Conservation (phyloP, 2,888 invertebrate species). For the Drosophila anomalipes region DNA sequence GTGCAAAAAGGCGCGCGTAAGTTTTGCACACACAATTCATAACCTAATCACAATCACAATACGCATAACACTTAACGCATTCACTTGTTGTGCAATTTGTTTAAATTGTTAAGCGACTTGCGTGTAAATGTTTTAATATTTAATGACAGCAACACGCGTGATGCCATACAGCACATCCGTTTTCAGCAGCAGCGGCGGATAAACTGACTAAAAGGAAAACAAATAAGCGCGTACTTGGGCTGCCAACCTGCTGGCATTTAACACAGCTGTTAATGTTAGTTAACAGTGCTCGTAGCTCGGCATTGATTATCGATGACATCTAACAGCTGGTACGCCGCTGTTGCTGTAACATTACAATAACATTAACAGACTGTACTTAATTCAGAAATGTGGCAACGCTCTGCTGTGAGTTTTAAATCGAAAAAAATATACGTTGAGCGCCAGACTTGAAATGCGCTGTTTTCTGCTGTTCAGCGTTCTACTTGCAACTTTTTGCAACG, state of each 20-base stretch:
- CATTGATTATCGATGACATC: constrained; percentile 11
- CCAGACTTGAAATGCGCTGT: constrained; percentile 32
- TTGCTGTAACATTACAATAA: background rate
- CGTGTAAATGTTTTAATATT: constrained; percentile 33
- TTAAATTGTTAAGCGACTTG: constrained; percentile 23
- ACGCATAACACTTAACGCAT: constrained; percentile 7
- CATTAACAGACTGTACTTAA: background rate
- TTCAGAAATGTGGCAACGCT: constrained; percentile 24
- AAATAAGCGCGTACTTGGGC: constrained; percentile 32
- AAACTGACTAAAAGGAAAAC: constrained; percentile 57
- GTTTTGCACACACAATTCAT: constrained; percentile 5
- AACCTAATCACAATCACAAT: background rate
- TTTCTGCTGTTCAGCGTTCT: constrained; percentile 11
- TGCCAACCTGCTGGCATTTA: constrained; percentile 27
- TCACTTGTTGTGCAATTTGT: constrained; percentile 23
- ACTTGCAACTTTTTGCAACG: constrained; percentile 23
- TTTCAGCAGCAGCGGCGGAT: constrained; percentile 60
- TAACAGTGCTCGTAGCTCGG: background rate
- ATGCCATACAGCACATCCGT: constrained; percentile 11
- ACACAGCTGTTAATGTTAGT: constrained; percentile 44
- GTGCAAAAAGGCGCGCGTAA: constrained; percentile 7
- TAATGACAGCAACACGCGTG: constrained; percentile 2
- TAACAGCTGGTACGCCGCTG: background rate
- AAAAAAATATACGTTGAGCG: constrained; percentile 1
- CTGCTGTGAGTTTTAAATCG: constrained; percentile 34